These are phyloP conservation scores for Cercopithecus mitis DNA, from an alignment of 2,797 vertebrate species.

Conservation along the genomic window DNA sequence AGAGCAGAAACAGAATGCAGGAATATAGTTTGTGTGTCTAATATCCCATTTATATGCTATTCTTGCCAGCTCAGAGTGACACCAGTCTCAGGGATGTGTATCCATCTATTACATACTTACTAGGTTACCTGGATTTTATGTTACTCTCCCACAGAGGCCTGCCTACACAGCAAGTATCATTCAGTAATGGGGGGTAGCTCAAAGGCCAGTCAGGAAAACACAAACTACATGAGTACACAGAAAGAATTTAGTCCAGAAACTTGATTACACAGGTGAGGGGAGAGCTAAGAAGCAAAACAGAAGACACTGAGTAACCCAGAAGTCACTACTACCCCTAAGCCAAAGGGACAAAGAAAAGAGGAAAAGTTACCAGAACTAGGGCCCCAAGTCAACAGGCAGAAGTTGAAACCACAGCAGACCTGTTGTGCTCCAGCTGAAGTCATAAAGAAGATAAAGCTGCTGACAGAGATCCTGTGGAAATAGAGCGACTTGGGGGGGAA, in stretches of 20 bases:
- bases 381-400: background rate
- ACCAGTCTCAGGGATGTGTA: background rate
- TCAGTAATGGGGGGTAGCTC: background rate
- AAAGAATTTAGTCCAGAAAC: slow-evolving; percentile 22
- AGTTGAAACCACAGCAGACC: background rate
- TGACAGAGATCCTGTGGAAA: background rate
- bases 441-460: background rate
- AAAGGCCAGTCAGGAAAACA: background rate
- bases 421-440: background rate
- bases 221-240: background rate
- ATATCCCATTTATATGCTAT: background rate
- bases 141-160: background rate
- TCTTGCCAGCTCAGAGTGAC: background rate
- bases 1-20: background rate
- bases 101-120: background rate
- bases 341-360: background rate
- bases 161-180: background rate
- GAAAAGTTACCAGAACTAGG: background rate
- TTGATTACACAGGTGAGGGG: background rate
- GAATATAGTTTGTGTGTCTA: background rate
- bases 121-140: background rate
- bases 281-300: slow-evolving; percentile 28
- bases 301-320: background rate
- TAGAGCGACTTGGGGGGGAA: background rate
- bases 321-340: background rate